Evolutionary conservation across 2,113 vertebrate species (phyloP), one percentile per base, ranked within the genome.

Genomic region (Crocuta crocuta): DNA sequence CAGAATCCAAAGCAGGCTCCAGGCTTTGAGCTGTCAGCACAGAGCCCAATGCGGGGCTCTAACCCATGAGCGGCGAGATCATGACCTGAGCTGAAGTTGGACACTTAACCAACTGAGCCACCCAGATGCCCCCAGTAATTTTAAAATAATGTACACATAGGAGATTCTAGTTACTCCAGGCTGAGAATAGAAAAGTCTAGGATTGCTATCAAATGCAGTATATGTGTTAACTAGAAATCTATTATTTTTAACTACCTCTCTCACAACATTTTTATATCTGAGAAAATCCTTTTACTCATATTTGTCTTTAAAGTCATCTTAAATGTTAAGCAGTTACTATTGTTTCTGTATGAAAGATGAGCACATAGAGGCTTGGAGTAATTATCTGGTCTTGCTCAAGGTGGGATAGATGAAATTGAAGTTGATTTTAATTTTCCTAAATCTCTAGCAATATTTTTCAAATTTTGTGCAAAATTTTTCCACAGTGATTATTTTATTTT

Each of bases 351-450:
- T 85, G 58, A 87, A 88, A 63, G 33, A 50, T 9, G 17, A 87
- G 33, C 6, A 31, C 4, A 16, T 4, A 74, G 63, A 93, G 53
- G 19, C 39, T 55, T 92, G 23, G 66, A 45, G 58, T 85, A 23
- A 16, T 91, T 85, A 80, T 94, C 45, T 79, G 55, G 68, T 53
- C 78, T 92, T 94, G 58, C 61, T 83, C 11, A 53, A 35, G n/a
- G 89, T 73, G 55, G 92, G 48, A 88, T n/a, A 68, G 15, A 24
- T 82, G 2, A 55, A 81, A 84, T 4, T 17, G 15, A 90, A 61
- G 19, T 63, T 84, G 48, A 74, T 85, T 84, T 97, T 83, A 63
- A 68, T 96, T 93, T 93, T 71, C 70, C 24, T 88, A 31, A 68
- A 70, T 95, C 16, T 85, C 50, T 28, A 58, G 39, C 28, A 82